Base-by-base conservation (phyloP, 2,888 invertebrate species). In the Cataglyphis rosenhaueri region DNA sequence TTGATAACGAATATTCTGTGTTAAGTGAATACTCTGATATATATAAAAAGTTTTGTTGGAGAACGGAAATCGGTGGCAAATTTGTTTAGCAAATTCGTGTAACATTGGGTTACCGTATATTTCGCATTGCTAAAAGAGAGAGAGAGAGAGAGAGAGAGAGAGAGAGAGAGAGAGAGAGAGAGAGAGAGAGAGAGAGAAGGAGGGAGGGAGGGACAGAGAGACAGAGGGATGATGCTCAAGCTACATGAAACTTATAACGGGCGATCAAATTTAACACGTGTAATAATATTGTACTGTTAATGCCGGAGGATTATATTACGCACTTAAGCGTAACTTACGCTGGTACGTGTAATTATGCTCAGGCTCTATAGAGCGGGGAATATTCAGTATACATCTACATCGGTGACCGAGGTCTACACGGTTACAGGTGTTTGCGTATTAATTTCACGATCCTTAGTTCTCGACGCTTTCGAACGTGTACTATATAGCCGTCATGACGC, bases 251-350 rank as follows among this genome's bases (percentile, higher is more conserved):
- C 90, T 90, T 89, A 87, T 86, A 86, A 83, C 85, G 62, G 62
- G 85, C 83, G 87, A 90, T 90, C 90, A 90, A 89, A 89, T 89
- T 87, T 89, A 88, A 89, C 90, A 88, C 89, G 87, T 86, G 87
- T 89, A 87, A 89, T 90, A 90, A 89, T 87, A 88, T 86, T 85
- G 88, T 84, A 76, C 87, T 86, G 85, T 88, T 90, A 88, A 88
- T 85, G 86, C 79, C 68, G 64, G 32, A 55, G 82, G 84, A 89
- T 89, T 85, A 85, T 85, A 90, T 90, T 90, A 88, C 90, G 87
- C 87, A 78, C 86, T 90, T 87, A 84, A 90, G 86, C 87, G 87
- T 90, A 90, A 90, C 88, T 88, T 84, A 85, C 82, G 85, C 86
- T 82, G 84, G 78, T 84, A 79, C 81, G 84, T 82, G 86, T 90